phyloP scores from a whole-genome alignment of 2,888 invertebrate species.

The Phlogophora meticulosa region DNA sequence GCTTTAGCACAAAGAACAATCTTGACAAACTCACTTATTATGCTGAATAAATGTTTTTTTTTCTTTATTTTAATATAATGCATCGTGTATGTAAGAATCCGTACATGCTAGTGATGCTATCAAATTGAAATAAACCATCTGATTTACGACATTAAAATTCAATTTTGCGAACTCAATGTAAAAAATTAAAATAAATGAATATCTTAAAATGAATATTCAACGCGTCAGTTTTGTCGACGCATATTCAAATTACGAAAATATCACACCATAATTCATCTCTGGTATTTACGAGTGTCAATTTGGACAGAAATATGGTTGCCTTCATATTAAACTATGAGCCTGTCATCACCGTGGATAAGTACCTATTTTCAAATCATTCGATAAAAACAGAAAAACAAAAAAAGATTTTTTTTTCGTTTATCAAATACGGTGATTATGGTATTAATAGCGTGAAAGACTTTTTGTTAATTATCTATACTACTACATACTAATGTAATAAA shows the following conservation, averaged over 20 bases:
- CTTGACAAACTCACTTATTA: too few species aligned
- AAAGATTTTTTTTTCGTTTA: too few species aligned
- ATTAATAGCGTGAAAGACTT: neutral
- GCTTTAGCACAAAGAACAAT: too few species aligned
- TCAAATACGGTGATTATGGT: neutral
- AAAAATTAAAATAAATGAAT: slow-evolving; percentile 35
- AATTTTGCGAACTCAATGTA: slow-evolving; percentile 15
- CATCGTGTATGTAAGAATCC: too few species aligned
- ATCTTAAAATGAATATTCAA: slow-evolving; percentile 50
- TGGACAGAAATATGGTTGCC: slow-evolving; percentile 43
- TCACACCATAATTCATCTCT: slow-evolving; percentile 48
- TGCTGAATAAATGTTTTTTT: too few species aligned
- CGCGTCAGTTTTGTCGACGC: slow-evolving; percentile 34
- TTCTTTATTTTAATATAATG: too few species aligned
- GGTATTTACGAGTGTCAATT: slow-evolving; percentile 57
- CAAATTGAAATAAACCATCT: neutral
- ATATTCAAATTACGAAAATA: slow-evolving; percentile 55
- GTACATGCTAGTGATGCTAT: neutral
- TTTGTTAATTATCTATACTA: neutral
- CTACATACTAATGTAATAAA: too few species aligned
- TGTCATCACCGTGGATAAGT: slow-evolving; percentile 49
- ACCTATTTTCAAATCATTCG: slow-evolving; percentile 41
- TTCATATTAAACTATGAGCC: slow-evolving; percentile 50
- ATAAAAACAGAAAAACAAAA: neutral
- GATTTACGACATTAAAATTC: slow-evolving; percentile 20